phyloP scores from a whole-genome alignment of 2,888 invertebrate genomes.

The Drosophila monieri region DNA sequence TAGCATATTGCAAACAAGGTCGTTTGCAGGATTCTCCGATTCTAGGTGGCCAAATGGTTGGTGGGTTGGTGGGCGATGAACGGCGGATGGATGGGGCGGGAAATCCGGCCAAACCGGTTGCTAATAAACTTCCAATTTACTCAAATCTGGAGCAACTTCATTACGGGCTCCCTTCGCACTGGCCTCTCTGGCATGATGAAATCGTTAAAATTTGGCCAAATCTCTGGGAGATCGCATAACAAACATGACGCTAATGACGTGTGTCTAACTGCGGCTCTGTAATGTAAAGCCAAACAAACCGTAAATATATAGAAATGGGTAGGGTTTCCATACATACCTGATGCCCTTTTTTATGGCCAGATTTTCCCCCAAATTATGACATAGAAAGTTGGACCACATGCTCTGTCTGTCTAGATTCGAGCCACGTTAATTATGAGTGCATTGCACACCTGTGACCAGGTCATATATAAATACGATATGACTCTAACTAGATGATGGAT shows the following conservation, averaged over 20 bases:
- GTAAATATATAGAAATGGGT: neutral
- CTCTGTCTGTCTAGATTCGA: neutral
- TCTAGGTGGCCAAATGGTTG: slow-evolving; percentile 12
- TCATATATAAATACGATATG: slow-evolving; percentile 6
- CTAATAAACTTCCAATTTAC: slow-evolving; percentile 67
- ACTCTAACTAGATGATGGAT: slow-evolving; percentile 44
- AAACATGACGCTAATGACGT: slow-evolving; percentile 70
- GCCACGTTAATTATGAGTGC: neutral
- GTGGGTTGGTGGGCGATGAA: neutral
- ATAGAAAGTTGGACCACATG: neutral
- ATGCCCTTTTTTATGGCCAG: slow-evolving; percentile 14
- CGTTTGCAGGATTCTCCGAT: slow-evolving; percentile 41
- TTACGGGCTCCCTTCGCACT: slow-evolving; percentile 51
- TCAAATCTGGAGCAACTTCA: slow-evolving; percentile 73
- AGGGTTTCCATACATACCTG: neutral
- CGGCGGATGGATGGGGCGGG: neutral
- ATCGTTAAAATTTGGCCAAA: slow-evolving; percentile 48
- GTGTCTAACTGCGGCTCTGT: slow-evolving; percentile 37
- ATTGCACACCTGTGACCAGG: slow-evolving; percentile 9
- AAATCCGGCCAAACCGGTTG: slow-evolving; percentile 36
- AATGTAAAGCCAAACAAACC: slow-evolving; percentile 27
- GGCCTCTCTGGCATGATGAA: slow-evolving; percentile 52
- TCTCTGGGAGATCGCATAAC: slow-evolving; percentile 67
- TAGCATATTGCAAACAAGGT: slow-evolving; percentile 44
- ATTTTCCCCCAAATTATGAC: neutral